Conservation (phyloP, 2,113 vertebrate genomes). For the Isurus oxyrinchus region DNA sequence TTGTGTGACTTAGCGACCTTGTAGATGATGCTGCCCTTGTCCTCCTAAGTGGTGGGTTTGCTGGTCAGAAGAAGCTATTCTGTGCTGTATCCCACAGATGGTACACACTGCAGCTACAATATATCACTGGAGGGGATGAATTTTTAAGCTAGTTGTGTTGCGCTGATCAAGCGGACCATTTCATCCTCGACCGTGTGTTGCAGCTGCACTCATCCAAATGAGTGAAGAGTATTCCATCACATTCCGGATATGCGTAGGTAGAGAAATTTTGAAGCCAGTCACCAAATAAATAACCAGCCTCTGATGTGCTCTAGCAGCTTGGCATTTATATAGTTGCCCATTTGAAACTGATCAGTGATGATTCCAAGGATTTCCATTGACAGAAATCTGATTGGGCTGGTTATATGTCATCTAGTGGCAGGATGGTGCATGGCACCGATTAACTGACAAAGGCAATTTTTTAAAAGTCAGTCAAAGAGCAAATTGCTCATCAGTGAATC, state of each 20-base stretch:
- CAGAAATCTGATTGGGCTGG: not conserved
- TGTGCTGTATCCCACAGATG: not conserved
- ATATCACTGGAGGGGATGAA: not conserved
- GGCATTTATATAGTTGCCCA: not conserved
- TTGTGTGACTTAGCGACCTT: not conserved
- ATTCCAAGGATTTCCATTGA: not conserved
- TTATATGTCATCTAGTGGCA: not conserved
- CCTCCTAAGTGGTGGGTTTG: not conserved
- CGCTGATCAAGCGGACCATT: not conserved
- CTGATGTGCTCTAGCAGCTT: not conserved
- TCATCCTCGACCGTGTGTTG: not conserved
- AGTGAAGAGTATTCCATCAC: not conserved
- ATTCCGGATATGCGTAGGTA: not conserved
- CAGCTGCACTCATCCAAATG: not conserved
- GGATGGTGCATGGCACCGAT: not conserved
- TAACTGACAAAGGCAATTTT: not conserved
- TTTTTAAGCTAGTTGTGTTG: not conserved
- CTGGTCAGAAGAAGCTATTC: not conserved
- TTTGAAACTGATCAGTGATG: not conserved
- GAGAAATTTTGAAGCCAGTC: not conserved
- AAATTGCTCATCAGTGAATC: not conserved
- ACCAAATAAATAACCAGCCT: not conserved
- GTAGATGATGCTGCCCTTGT: not conserved
- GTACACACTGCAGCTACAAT: not conserved
- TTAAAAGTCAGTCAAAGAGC: not conserved